Conservation (phyloP, 1,140 invertebrate genomes). For the Calephelis nemesis region DNA sequence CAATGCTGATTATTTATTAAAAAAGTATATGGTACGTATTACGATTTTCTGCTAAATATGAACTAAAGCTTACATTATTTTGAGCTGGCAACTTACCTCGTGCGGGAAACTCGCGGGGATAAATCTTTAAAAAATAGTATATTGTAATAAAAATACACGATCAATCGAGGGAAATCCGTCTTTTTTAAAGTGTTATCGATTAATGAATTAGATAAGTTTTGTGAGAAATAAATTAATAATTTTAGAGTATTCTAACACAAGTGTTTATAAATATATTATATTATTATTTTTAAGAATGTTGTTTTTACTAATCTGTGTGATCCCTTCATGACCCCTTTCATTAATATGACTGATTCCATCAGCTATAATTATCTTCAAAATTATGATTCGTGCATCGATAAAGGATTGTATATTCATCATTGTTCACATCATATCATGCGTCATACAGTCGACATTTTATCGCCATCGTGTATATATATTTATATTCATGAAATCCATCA, state of each 20-base stretch:
- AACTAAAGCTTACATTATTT: not conserved
- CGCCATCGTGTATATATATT: constrained; percentile 15
- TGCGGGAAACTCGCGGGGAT: not conserved
- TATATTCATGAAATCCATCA: constrained; percentile 45
- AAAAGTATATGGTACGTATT: constrained; percentile 62
- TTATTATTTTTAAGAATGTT: constrained; percentile 75
- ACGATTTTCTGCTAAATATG: constrained; percentile 10
- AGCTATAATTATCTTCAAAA: constrained; percentile 54
- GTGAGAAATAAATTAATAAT: constrained; percentile 77
- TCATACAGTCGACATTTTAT: constrained; percentile 8
- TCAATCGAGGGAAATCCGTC: constrained; percentile 59
- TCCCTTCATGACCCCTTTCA: constrained; percentile 39
- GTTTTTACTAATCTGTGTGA: constrained; percentile 69
- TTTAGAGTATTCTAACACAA: constrained; percentile 79
- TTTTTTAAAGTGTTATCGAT: constrained; percentile 68
- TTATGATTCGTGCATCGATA: constrained; percentile 28
- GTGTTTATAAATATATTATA: constrained; percentile 79
- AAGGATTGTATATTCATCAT: constrained; percentile 15
- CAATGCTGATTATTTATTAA: constrained; percentile 69
- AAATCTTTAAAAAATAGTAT: constrained; percentile 22
- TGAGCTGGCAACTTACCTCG: constrained; percentile 37
- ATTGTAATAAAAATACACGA: constrained; percentile 37
- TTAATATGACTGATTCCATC: constrained; percentile 62
- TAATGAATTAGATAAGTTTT: constrained; percentile 74
- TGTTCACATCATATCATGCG: constrained; percentile 7